A percentile compares a stretch with the other conserved stretches of the same genome.
These are phyloP conservation scores for Sinocyclocheilus maitianheensis DNA, from an alignment of 2,113 vertebrate genomes.

Conservation along the genomic window DNA sequence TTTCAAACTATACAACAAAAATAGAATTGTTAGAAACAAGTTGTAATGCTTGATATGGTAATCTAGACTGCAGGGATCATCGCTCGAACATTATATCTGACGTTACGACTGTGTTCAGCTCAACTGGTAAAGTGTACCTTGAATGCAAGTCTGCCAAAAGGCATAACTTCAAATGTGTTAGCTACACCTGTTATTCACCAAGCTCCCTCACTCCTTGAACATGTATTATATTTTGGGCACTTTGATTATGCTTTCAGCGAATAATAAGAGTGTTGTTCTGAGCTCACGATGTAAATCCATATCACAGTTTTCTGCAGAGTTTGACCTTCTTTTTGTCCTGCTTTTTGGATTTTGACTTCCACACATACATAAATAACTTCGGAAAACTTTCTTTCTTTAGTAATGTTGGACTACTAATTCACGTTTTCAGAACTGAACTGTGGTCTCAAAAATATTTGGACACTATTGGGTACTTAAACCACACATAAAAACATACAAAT, in stretches of 20 bases:
- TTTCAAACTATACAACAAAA: background rate
- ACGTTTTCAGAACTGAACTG: background rate
- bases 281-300: background rate
- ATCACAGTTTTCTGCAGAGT: background rate
- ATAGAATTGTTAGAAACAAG: background rate
- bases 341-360: background rate
- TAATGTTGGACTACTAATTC: background rate
- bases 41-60: background rate
- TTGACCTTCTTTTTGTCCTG: background rate
- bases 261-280: background rate
- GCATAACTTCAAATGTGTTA: background rate
- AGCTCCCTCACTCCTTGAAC: background rate
- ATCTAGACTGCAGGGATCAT: constrained; percentile 11
- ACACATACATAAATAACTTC: background rate
- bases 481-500: background rate
- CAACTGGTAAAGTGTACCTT: background rate
- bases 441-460: background rate
- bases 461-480: background rate
- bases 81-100: background rate
- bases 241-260: background rate
- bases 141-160: background rate
- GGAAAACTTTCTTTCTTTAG: background rate
- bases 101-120: background rate
- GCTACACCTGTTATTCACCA: background rate
- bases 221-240: background rate